Evolutionary conservation across 2,797 vertebrate genomes (phyloP), one percentile per base, ranked within the genome.

Genomic region (Thaleichthys pacificus): DNA sequence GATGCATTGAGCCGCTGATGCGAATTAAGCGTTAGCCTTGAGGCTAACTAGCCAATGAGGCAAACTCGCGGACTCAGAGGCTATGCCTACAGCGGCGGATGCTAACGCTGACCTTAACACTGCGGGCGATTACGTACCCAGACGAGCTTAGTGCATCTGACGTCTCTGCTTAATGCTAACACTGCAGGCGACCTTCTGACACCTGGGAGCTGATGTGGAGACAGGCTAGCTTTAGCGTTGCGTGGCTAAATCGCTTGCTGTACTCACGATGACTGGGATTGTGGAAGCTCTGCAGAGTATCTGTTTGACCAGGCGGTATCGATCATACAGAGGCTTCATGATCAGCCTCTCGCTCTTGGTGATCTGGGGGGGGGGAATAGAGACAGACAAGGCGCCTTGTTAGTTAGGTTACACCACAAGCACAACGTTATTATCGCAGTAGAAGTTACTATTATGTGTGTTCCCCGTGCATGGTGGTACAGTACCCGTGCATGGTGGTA

Each of bases 321-420:
- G 87, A 88, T 99, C 98, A n/a, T 99, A 99, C 24, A 99, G 85
- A 0, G 97, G 96, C 75, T 98, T 99, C 98, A 99, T 98, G 75
- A 96, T 90, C 74, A 96, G 95, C 12, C 97, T 93, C 79, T 99
- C 97, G 0, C 81, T 93, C 88, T 96, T 98, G 32, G 95, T 97
- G 62, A 97, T 93, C 98, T 99, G 88, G 8, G 82, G 79, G 0
- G 66, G n/a, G 35, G 19, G 15, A n/a, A 71, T 71, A 75, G n/a
- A 67, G 38, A 72, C 4, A 32, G 49, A 42, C 15, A 14, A 30
- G 21, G 35, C 30, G 11, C 2, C 51, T 51, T 42, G 26, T 90
- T 30, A 30, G 49, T 6, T 47, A 12, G 3, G 9, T 47, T 12
- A 47, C 42, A 47, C 42, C 42, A 42, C 38, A 77, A 87, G 69